Base-by-base conservation (phyloP, 2,113 vertebrate genomes). In the Bagarius yarrelli region DNA sequence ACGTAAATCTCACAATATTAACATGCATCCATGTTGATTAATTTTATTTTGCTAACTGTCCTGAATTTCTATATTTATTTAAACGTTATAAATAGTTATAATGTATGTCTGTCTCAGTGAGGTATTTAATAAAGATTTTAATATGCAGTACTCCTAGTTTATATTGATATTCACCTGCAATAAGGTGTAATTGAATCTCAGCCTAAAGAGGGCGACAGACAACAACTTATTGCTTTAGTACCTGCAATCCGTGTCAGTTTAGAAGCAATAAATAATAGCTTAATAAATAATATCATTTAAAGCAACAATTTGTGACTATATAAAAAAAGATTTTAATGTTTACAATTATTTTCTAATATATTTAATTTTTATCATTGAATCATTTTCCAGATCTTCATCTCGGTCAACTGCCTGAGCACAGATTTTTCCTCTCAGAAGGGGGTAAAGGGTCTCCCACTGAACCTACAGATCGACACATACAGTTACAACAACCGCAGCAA, bases 401-500 rank as follows among this genome's bases (percentile, higher is more conserved):
- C 98, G 0, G 98, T 99, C 86, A 99, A 99, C 92, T 99, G 98
- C 84, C 91, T 99, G 81, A 99, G 98, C 91, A 99, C 98, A 0
- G 98, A 99, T 83, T 99, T 99, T 91, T 99, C 97, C 44, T 99
- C 97, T 52, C 98, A 99, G 93, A 99, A 99, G 64, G 98, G 98
- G 0, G 98, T 99, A 81, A 99, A 99, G 87, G 98, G 98, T 11
- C 89, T 99, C 6, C 98, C 98, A 0, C 91, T 99, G 40, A 99
- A 98, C 88, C 93, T 99, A 78, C 98, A 99, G 84, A 98, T 99
- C 0, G 98, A 99, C 88, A 99, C 98, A 9, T 99, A 99, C 88
- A 99, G 97, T 90, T 99, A 99, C 89, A 99, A 97, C 91, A 97
- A 97, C 92, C 97, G 98, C 82, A 99, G 98, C 90, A 99, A 99